Evolutionary conservation across 2,797 vertebrate species (phyloP).

Genomic region (Hippocampus kuda): DNA sequence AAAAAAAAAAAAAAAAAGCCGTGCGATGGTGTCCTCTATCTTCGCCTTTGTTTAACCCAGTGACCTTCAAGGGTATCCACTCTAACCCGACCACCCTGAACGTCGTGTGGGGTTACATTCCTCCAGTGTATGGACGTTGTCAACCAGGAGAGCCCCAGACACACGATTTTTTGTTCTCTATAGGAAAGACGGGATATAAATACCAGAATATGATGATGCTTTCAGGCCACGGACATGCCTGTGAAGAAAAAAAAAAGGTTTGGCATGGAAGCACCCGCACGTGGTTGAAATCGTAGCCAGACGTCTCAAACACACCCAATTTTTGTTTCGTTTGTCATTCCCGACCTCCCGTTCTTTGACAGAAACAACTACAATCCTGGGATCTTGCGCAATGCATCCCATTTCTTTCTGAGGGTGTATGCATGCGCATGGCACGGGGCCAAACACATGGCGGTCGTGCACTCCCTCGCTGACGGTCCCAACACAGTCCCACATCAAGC

Average conservation of each 20-base stretch:
- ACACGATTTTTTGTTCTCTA: not conserved
- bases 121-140: slow-evolving; percentile 3
- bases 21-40: slow-evolving; percentile 21
- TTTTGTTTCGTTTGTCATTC: slow-evolving; percentile 10
- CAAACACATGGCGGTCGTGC: slow-evolving; percentile 1
- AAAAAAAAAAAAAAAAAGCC: slow-evolving; percentile 38
- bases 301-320: not conserved
- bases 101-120: slow-evolving; percentile 1
- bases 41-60: slow-evolving; percentile 23
- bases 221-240: not conserved
- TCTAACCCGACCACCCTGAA: slow-evolving; percentile 20
- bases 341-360: slow-evolving; percentile 17
- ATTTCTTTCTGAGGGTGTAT: slow-evolving; percentile 16
- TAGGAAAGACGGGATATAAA: not conserved
- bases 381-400: slow-evolving; percentile 10
- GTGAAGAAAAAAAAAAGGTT: not conserved
- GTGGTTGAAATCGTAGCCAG: not conserved
- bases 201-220: not conserved
- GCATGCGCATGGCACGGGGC: not conserved
- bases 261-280: not conserved
- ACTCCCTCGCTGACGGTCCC: not conserved
- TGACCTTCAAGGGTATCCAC: slow-evolving; percentile 22
- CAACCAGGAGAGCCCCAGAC: not conserved
- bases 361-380: slow-evolving; percentile 19
- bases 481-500: not conserved